Percentiles rank a stretch among this genome's conserved stretches.
phyloP scores from a whole-genome alignment of 2,113 vertebrate genomes.

The Rhadina sibilatrix region DNA sequence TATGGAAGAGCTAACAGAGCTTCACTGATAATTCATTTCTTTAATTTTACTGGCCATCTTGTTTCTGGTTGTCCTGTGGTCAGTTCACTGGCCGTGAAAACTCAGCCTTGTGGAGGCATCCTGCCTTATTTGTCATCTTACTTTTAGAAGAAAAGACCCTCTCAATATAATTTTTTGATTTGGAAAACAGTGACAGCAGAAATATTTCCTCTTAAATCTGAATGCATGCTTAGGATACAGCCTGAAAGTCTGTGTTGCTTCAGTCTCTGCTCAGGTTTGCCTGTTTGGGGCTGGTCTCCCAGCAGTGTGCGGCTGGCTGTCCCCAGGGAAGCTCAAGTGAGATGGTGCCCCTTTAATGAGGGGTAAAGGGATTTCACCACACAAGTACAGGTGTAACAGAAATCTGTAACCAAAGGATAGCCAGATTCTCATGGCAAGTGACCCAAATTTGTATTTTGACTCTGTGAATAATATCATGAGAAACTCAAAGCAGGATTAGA shows the following conservation, averaged over 20 bases:
- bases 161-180: neutral
- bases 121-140: neutral
- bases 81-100: neutral
- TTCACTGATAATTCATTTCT: neutral
- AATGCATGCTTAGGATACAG: accelerated
- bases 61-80: neutral
- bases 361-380: neutral
- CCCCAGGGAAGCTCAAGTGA: neutral
- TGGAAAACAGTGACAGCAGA: neutral
- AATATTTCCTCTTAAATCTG: neutral
- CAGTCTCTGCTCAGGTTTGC: neutral
- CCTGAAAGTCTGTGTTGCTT: neutral
- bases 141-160: neutral
- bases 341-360: neutral
- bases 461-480: neutral
- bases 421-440: neutral
- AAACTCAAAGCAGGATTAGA: neutral
- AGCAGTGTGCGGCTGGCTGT: neutral
- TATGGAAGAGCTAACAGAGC: neutral
- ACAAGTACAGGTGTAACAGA: neutral
- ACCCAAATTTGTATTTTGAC: neutral
- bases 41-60: neutral
- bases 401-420: neutral
- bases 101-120: neutral
- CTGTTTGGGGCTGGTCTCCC: neutral